Evolutionary conservation across 2,888 invertebrate species (phyloP).

Genomic region (Mycalesis mineus): DNA sequence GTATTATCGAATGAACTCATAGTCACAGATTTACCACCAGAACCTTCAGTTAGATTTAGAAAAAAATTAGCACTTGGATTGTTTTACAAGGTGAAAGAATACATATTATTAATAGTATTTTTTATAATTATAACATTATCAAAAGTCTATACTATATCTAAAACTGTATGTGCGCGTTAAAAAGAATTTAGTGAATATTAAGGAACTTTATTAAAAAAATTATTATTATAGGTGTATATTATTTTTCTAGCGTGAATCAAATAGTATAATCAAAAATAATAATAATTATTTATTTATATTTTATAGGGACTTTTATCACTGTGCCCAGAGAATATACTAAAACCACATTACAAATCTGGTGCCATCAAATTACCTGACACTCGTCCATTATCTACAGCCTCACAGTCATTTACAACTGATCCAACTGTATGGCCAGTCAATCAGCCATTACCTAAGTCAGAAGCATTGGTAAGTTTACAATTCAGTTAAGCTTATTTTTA

Average conservation of each 20-base stretch:
- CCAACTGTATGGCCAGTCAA: slow-evolving; percentile 81
- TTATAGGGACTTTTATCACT: slow-evolving; percentile 71
- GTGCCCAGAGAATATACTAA: slow-evolving; percentile 59
- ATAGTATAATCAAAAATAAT: no score
- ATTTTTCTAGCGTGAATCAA: no score
- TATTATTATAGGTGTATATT: no score
- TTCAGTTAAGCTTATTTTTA: no score
- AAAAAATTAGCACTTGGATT: slow-evolving; percentile 79
- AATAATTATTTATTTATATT: neutral
- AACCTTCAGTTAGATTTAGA: slow-evolving; percentile 79
- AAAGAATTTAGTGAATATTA: no score
- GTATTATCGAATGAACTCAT: slow-evolving; percentile 77
- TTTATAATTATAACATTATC: no score
- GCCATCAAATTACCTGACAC: slow-evolving; percentile 47
- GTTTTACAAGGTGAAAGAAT: slow-evolving; percentile 86
- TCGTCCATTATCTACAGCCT: slow-evolving; percentile 77
- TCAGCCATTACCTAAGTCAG: slow-evolving; percentile 82
- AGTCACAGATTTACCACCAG: slow-evolving; percentile 77
- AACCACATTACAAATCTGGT: slow-evolving; percentile 64
- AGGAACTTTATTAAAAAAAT: no score
- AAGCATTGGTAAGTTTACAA: slow-evolving; percentile 53
- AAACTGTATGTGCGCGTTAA: no score
- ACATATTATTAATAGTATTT: no score
- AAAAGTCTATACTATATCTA: no score
- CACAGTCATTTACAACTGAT: slow-evolving; percentile 81